Percentiles rank a stretch among this genome's conserved stretches.
Evolutionary conservation across 2,113 vertebrate species (phyloP).

Genomic region (Protomyctophum bolini): DNA sequence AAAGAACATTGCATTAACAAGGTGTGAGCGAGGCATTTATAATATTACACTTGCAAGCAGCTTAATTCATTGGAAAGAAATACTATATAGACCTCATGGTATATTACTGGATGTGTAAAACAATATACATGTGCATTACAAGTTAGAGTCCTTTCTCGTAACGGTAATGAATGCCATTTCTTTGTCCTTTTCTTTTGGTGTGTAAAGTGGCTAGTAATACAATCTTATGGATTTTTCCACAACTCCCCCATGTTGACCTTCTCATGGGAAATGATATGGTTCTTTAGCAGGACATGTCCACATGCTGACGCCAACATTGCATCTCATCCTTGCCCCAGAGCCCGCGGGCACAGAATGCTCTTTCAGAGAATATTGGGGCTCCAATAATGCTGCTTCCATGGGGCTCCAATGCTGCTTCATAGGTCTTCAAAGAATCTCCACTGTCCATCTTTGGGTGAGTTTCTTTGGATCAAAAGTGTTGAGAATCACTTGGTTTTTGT

Average conservation of each 20-base stretch:
- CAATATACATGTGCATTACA: constrained; percentile 12
- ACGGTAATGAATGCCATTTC: not conserved
- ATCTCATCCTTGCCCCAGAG: constrained; percentile 13
- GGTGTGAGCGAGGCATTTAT: constrained; percentile 35
- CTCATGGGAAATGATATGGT: not conserved
- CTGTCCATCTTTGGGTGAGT: constrained; percentile 84
- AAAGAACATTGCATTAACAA: constrained; percentile 45
- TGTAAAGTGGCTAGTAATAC: constrained; percentile 8
- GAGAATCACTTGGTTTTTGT: constrained; percentile 87
- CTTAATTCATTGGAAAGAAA: constrained; percentile 23
- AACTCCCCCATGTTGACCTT: constrained; percentile 1
- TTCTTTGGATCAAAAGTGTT: constrained; percentile 81
- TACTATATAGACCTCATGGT: constrained; percentile 19
- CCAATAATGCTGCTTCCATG: constrained; percentile 10
- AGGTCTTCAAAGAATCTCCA: constrained; percentile 81
- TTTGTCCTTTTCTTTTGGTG: constrained; percentile 5
- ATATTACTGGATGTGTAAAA: constrained; percentile 16
- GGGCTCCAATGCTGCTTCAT: constrained; percentile 4
- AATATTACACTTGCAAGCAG: constrained; percentile 5
- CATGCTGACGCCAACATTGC: not conserved
- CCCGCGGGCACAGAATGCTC: not conserved
- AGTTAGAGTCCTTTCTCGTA: constrained; percentile 22
- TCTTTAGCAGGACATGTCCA: constrained; percentile 23
- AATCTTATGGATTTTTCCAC: constrained; percentile 22
- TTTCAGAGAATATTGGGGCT: constrained; percentile 1